phyloP scores from a whole-genome alignment of 1,140 invertebrate genomes.

The Lordiphosa stackelbergi region DNA sequence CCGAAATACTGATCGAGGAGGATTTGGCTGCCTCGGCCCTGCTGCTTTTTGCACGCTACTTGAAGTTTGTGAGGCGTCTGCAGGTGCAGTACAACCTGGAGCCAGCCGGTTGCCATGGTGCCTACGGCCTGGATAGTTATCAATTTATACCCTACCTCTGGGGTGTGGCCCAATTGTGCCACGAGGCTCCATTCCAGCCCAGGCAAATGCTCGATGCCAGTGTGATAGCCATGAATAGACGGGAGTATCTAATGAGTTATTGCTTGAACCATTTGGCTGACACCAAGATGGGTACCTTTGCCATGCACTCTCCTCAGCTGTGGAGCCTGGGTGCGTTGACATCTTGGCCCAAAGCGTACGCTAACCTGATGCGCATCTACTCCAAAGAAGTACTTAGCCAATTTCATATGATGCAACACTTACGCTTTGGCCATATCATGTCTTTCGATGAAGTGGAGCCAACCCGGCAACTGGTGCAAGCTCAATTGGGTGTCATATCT shows the following conservation, averaged over 20 bases:
- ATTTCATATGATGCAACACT: slow-evolving; percentile 19
- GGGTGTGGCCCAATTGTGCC: slow-evolving; percentile 46
- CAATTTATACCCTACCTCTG: slow-evolving; percentile 53
- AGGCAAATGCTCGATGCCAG: slow-evolving; percentile 27
- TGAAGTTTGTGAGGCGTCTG: slow-evolving; percentile 37
- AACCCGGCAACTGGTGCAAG: background rate
- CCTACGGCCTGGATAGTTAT: slow-evolving; percentile 48
- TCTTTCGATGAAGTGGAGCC: slow-evolving; percentile 16
- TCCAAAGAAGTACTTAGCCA: slow-evolving; percentile 24
- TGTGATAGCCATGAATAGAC: slow-evolving; percentile 2
- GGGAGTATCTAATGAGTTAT: slow-evolving; percentile 22
- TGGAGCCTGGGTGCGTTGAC: slow-evolving; percentile 40
- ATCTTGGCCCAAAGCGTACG: slow-evolving; percentile 36
- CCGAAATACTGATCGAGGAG: slow-evolving; percentile 10
- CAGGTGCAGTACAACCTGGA: slow-evolving; percentile 28
- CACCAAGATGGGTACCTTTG: slow-evolving; percentile 33
- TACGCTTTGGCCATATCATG: slow-evolving; percentile 42
- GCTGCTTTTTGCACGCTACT: slow-evolving; percentile 45
- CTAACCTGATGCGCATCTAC: slow-evolving; percentile 42
- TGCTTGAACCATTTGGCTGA: slow-evolving; percentile 21
- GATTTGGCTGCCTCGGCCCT: slow-evolving; percentile 41
- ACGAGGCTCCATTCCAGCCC: slow-evolving; percentile 37
- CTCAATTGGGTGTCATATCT: slow-evolving; percentile 23
- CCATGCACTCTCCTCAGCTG: slow-evolving; percentile 43
- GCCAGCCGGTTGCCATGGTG: slow-evolving; percentile 22